These are phyloP conservation scores for Synodontis membranacea DNA, from an alignment of 2,113 vertebrate genomes.

Conservation along the genomic window DNA sequence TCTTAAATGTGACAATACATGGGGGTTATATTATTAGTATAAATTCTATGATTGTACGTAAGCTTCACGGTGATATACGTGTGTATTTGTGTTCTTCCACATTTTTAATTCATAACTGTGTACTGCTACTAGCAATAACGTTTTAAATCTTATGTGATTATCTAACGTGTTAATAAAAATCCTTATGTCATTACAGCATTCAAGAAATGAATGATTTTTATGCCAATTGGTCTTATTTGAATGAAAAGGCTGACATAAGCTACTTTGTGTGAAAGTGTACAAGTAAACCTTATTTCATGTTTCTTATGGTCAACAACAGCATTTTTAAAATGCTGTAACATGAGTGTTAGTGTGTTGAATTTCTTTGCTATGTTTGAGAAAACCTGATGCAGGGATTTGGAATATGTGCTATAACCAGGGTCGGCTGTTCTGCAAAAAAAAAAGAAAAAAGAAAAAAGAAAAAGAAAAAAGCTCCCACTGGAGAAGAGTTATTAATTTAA, in stretches of 20 bases:
- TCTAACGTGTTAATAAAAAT: not conserved
- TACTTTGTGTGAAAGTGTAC: not conserved
- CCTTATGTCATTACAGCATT: not conserved
- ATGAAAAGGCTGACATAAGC: not conserved
- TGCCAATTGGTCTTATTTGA: not conserved
- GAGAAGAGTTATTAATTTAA: no score
- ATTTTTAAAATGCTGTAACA: not conserved
- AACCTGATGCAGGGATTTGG: not conserved
- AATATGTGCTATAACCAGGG: not conserved
- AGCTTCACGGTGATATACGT: no score
- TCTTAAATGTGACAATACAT: no score
- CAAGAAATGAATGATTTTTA: not conserved
- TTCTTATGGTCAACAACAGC: not conserved
- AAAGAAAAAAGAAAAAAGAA: no score
- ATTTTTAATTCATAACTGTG: no score
- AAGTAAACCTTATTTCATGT: not conserved
- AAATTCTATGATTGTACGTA: no score
- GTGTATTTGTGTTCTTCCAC: no score
- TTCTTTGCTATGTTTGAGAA: not conserved
- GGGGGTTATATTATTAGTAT: no score
- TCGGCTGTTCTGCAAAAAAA: not conserved
- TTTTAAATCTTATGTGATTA: no score
- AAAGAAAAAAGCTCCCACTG: not conserved
- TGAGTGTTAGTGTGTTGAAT: not conserved
- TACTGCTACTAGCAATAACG: no score